Evolutionary conservation across 2,888 invertebrate genomes (phyloP), one percentile per base, ranked within the genome.

Genomic region (Cheilosia soror): DNA sequence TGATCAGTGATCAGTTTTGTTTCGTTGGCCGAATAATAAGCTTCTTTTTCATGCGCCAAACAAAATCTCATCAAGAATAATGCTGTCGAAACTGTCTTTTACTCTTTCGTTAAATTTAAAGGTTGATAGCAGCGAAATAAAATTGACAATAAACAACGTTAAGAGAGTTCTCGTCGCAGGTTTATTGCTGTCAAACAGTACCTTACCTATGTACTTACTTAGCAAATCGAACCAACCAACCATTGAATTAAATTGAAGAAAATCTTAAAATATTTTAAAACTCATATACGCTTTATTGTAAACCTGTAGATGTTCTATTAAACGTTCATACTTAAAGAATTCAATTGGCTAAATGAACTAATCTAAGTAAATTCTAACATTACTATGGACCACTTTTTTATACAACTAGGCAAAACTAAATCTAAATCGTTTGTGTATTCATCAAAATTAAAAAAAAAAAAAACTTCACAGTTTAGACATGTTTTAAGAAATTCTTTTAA

Each of bases 371-470:
- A 68, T 75, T 68, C 44, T 60, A 66, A 66, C 27, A 51, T 29
- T 51, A 7, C 79, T 84, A 76, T 66, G 84, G 84, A 84, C 84
- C 84, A 84, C 63, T 84, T 82, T 83, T 84, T 80, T 80, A 84
- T 84, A 76, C 75, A 69, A 69, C 29, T 73, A 78, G 15, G 73
- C 20, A 53, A 63, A 51, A 27, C 4, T 62, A 58, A 63, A 25
- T 51, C 4, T 55, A 69, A 68, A 40, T 25, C n/a, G 27, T 63
- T 55, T 27, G 53, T 62, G 44, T 83, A 62, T 4, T 60, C 49
- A 80, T 76, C 5, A 47, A 29, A 65, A 79, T 4, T 25, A 6
- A 27, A 29, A 60, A 42, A 62, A 42, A 62, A 9, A 25, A 33
- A 69, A 20, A 68, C 31, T 29, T 42, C 37, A 58, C 33, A 49